Percentiles rank a stretch among this genome's conserved stretches.
Evolutionary conservation across 2,888 invertebrate species (phyloP).

Genomic region (Aleiodes testaceus): DNA sequence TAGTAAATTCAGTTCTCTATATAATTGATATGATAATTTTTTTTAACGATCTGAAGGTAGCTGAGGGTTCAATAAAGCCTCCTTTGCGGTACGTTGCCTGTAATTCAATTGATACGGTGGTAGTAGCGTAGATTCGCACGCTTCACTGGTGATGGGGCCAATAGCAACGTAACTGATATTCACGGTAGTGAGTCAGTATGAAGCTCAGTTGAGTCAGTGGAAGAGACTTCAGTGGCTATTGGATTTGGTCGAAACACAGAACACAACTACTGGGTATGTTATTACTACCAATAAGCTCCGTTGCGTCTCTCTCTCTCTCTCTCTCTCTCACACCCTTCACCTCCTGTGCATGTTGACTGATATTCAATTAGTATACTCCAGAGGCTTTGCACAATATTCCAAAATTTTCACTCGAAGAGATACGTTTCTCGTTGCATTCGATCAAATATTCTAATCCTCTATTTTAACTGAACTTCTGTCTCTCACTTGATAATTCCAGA

Average conservation of each 20-base stretch:
- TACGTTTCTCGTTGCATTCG: too few species aligned
- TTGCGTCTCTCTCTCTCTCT: too few species aligned
- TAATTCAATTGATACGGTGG: too few species aligned
- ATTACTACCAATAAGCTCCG: neutral
- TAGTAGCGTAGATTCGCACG: neutral
- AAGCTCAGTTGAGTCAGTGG: neutral
- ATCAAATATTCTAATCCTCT: too few species aligned
- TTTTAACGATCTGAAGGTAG: too few species aligned
- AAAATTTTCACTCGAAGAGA: neutral
- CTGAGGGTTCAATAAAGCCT: too few species aligned
- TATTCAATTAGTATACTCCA: conserved; percentile 4
- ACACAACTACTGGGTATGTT: neutral
- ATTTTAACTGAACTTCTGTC: too few species aligned
- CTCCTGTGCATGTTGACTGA: neutral
- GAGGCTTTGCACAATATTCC: neutral
- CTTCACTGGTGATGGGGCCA: conserved; percentile 20
- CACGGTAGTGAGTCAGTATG: conserved; percentile 6
- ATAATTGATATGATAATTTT: too few species aligned
- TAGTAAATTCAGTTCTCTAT: too few species aligned
- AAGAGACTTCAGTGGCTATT: conserved; percentile 10
- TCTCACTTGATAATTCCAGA: too few species aligned
- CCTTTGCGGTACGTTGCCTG: too few species aligned
- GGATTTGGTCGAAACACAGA: neutral
- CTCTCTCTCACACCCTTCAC: too few species aligned
- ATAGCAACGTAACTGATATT: conserved; percentile 10